Base-by-base conservation (phyloP, 2,888 invertebrate species). In the Kryphioiulus occultus region DNA sequence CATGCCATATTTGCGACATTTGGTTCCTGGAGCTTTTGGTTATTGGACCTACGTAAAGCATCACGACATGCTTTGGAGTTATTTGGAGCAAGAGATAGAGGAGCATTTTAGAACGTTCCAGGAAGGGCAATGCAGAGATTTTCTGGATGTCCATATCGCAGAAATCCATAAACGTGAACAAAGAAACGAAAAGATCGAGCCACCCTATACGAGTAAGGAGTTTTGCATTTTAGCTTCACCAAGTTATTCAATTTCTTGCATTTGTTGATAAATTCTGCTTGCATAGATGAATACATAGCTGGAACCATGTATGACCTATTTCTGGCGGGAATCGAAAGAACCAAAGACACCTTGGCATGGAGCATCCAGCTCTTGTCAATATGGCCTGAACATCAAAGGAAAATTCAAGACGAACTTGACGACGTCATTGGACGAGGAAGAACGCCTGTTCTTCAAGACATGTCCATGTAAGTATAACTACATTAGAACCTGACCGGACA, bases 331-430 rank as follows among this genome's bases (percentile, higher is more conserved):
- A 89, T 85, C 26, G 89, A 89, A 3, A 89, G 89, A 3, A 89
- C 88, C 2, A 10, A 85, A 26, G 88, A 88, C 17, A 89, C 89
- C n/a, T 53, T 89, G 32, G 32, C 87, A 1, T 89, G 89, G 89
- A 86, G 30, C n/a, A 32, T 89, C 17, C 86, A 89, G 17, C 53
- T 85, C 32, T 44, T 89, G 30, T 53, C 85, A 26, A 17, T 83
- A 5, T 87, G 85, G 47, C 88, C 89, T 9, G 26, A 89, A 30
- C 15, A 89, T 90, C 87, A 91, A 91, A 87, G 90, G 32, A 89
- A 88, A 59, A 90, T 91, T 0, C 90, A 91, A 87, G 84, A 87
- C 1, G 92, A 92, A 89, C 90, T 91, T n/a, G 88, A 88, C 9
- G 39, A 88, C 3, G 86, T 88, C 4, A 89, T 90, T 26, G 91